Evolutionary conservation across 1,140 invertebrate genomes (phyloP).

Genomic region (Portunus trituberculatus): DNA sequence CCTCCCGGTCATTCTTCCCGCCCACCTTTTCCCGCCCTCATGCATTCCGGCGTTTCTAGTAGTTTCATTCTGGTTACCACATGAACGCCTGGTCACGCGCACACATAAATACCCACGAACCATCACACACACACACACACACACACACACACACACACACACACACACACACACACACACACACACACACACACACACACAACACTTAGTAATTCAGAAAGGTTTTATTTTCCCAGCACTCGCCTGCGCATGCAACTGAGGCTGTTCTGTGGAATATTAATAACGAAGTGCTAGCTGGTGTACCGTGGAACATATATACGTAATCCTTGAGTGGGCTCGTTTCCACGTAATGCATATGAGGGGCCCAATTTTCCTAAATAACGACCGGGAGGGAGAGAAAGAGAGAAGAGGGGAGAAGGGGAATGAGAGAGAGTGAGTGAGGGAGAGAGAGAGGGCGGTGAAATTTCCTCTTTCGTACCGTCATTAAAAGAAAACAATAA

Average conservation of each 20-base stretch:
- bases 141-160: not conserved
- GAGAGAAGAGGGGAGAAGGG: no score
- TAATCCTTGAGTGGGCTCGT: not conserved
- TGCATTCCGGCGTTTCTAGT: no score
- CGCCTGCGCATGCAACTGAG: not conserved
- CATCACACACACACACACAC: not conserved
- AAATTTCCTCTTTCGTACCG: not conserved
- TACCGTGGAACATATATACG: not conserved
- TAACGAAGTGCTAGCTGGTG: not conserved
- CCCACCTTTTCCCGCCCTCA: no score
- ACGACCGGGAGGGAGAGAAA: not conserved
- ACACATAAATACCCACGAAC: no score
- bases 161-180: not conserved
- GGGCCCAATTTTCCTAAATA: not conserved
- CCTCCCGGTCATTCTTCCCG: no score
- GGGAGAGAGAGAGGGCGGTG: no score
- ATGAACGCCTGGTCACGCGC: no score
- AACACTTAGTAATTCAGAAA: not conserved
- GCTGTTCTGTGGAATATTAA: not conserved
- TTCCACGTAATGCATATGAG: not conserved
- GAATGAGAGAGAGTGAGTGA: no score
- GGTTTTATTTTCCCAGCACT: not conserved
- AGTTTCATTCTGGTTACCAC: no score
- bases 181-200: not conserved
- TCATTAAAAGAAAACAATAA: not conserved